Conservation (phyloP, 1,140 invertebrate genomes). For the Drosophila leontia region DNA sequence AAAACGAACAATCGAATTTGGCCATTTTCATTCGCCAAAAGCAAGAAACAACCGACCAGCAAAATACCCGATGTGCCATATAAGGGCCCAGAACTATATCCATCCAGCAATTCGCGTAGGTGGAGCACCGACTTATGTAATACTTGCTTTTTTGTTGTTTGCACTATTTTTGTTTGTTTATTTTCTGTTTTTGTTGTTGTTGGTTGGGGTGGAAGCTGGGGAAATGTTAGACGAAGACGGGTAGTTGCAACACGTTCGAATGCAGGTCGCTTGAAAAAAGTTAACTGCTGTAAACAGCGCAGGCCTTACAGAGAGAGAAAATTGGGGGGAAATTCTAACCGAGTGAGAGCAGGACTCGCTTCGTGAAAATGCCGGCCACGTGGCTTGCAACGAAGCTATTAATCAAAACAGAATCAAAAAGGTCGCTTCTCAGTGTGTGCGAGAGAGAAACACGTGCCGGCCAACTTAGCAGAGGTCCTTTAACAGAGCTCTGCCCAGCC, state of each 20-base stretch:
- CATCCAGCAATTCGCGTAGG: slow-evolving; percentile 55
- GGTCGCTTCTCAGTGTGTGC: slow-evolving; percentile 42
- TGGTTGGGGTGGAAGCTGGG: slow-evolving; percentile 32
- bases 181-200: slow-evolving; percentile 9
- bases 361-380: slow-evolving; percentile 68
- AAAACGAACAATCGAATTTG: slow-evolving; percentile 56
- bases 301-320: slow-evolving; percentile 37
- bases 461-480: slow-evolving; percentile 58
- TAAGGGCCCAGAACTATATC: slow-evolving; percentile 44
- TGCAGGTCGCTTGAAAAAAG: slow-evolving; percentile 53
- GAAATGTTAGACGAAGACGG: slow-evolving; percentile 63
- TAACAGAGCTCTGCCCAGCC: slow-evolving; percentile 55
- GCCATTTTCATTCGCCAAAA: slow-evolving; percentile 68
- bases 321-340: slow-evolving; percentile 4
- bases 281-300: slow-evolving; percentile 73
- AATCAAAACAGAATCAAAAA: slow-evolving; percentile 85
- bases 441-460: slow-evolving; percentile 84
- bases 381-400: slow-evolving; percentile 80
- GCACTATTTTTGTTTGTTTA: slow-evolving; percentile 39
- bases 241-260: slow-evolving; percentile 69
- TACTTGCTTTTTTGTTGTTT: slow-evolving; percentile 67
- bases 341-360: slow-evolving; percentile 1
- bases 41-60: slow-evolving; percentile 47
- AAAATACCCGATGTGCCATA: slow-evolving; percentile 52
- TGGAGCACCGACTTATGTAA: slow-evolving; percentile 80